A percentile compares a stretch with the other conserved stretches of the same genome.
Evolutionary conservation across 2,113 vertebrate species (phyloP).

Genomic region (Pseudolaguvia tuberculata): DNA sequence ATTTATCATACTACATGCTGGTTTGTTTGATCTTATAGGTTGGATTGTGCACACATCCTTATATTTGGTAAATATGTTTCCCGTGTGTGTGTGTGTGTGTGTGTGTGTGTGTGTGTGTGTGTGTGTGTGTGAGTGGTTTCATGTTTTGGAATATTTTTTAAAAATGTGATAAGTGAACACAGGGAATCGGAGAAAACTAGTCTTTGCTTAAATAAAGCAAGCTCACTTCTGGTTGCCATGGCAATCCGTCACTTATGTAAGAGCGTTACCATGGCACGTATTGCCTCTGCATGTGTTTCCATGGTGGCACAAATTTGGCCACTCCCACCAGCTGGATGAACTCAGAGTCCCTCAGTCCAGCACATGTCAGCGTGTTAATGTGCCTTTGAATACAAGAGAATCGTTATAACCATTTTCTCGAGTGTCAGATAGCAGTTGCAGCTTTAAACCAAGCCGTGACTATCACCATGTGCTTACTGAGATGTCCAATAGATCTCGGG

Average conservation of each 20-base stretch:
- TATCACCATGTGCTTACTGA: neutral
- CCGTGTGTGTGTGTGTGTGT: neutral
- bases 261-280: conserved; percentile 74
- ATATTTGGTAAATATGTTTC: neutral
- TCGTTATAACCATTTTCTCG: neutral
- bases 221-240: conserved; percentile 69
- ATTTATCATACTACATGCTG: conserved; percentile 9
- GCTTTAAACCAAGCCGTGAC: conserved; percentile 8
- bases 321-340: conserved; percentile 58
- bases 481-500: neutral
- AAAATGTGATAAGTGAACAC: conserved; percentile 49
- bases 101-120: neutral
- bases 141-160: neutral
- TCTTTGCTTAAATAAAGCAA: conserved; percentile 68
- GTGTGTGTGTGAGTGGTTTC: neutral
- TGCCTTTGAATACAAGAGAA: neutral
- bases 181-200: conserved; percentile 57
- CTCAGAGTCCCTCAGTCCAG: neutral
- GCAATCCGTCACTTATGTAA: conserved; percentile 69
- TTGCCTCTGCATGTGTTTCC: conserved; percentile 71
- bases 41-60: neutral
- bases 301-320: conserved; percentile 67
- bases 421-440: neutral
- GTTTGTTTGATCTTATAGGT: neutral
- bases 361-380: neutral